These are phyloP conservation scores for Caranx melampygus DNA, from an alignment of 2,113 vertebrate species.

Conservation along the genomic window DNA sequence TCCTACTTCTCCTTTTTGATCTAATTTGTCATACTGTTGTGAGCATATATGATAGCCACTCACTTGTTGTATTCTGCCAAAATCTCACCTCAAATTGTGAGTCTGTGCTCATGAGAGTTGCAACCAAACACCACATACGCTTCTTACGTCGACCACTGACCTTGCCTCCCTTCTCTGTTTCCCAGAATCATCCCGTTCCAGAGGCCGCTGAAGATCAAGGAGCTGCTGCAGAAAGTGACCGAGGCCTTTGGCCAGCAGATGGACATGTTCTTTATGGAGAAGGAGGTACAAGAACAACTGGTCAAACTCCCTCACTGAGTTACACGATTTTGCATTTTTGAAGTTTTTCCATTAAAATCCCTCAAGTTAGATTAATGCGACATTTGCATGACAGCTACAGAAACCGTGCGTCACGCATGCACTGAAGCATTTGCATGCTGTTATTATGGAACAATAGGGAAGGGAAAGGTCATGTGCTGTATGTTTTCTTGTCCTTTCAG, in stretches of 20 bases:
- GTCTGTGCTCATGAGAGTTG: not conserved
- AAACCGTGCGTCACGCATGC: not conserved
- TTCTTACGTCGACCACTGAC: slow-evolving; percentile 38
- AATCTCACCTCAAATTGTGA: not conserved
- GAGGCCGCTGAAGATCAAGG: slow-evolving; percentile 90
- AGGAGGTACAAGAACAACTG: slow-evolving; percentile 83
- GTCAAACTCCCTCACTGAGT: not conserved
- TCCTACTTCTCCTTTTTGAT: not conserved
- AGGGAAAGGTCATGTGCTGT: slow-evolving; percentile 40
- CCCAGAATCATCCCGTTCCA: slow-evolving; percentile 91
- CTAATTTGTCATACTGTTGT: not conserved
- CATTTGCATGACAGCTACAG: not conserved
- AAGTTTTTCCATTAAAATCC: not conserved
- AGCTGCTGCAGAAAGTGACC: slow-evolving; percentile 91
- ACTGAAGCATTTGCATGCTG: slow-evolving; percentile 7
- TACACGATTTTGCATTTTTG: not conserved
- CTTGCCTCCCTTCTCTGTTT: not conserved
- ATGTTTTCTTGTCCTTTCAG: slow-evolving; percentile 80
- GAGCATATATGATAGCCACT: not conserved
- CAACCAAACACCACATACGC: slow-evolving; percentile 25
- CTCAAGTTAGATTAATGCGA: not conserved
- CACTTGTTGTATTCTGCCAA: not conserved
- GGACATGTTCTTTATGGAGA: slow-evolving; percentile 90
- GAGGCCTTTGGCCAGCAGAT: slow-evolving; percentile 93
- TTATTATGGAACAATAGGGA: slow-evolving; percentile 32